Evolutionary conservation across 2,113 vertebrate species (phyloP), one percentile per base, ranked within the genome.

Genomic region (Vireo altiloquus): DNA sequence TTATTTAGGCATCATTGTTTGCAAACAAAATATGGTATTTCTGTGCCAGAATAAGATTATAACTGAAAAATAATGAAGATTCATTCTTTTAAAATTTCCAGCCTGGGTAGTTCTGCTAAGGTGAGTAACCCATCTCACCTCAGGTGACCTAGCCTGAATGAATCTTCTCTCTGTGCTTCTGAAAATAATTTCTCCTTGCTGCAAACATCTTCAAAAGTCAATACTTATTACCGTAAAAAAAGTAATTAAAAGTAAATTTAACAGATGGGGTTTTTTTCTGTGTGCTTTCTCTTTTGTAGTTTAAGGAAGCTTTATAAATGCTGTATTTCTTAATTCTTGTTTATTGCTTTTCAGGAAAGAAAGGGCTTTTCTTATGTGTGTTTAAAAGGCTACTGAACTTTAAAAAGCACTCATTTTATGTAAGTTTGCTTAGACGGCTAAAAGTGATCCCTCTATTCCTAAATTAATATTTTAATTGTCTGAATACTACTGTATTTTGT

Each of bases 221-320:
- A 66, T 7, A 54, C 4, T 30, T 56, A 30, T 6, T 75, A 30
- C 4, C 25, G 12, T 18, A 57, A 50, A 11, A 76, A 70, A 82
- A 79, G 1, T 0, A 37, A 54, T 47, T 49, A 42, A 66, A 78
- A 47, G 6, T 24, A 49, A 82, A 77, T 75, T 57, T 75, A 50
- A 57, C 16, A 35, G 7, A 8, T 6, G 1, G 4, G 2, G 7
- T 1, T 19, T 20, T 23, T 59, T 65, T 13, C 15, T 21, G 24
- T 19, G 2, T 70, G 8, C 11, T 83, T 83, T 74, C 40, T 69
- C 8, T 50, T 83, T 65, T 78, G 9, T n/a, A 42, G 42, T 59
- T 35, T 37, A 89, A 70, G 13, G 27, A 84, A 66, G 6, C 1
- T 39, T 84, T 54, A 57, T 49, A 82, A 78, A 70, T 53, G 46